These are phyloP conservation scores for Lagria hirta DNA, from an alignment of 2,888 invertebrate genomes.

Conservation along the genomic window DNA sequence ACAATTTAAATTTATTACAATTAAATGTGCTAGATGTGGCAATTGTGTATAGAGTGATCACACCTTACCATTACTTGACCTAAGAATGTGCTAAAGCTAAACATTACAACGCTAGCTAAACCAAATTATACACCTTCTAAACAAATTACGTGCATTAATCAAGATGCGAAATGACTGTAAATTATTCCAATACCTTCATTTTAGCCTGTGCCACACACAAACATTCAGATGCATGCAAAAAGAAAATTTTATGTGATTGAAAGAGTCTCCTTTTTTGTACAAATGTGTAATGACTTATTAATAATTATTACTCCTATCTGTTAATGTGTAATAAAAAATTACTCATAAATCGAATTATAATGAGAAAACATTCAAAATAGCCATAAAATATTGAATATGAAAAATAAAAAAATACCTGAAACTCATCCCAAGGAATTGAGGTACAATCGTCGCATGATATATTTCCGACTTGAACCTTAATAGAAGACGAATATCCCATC, in stretches of 20 bases:
- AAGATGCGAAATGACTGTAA: slow-evolving; percentile 49
- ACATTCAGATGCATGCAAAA: slow-evolving; percentile 72
- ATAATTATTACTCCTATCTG: slow-evolving; percentile 10
- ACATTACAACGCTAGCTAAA: too few relatives aligned
- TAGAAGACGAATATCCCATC: slow-evolving; percentile 64
- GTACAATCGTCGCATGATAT: slow-evolving; percentile 80
- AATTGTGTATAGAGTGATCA: too few relatives aligned
- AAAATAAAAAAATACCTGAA: slow-evolving; percentile 68
- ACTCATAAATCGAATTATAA: slow-evolving; percentile 1
- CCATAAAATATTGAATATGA: slow-evolving; percentile 21
- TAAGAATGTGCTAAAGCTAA: too few relatives aligned
- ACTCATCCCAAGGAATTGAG: slow-evolving; percentile 90
- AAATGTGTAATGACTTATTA: slow-evolving; percentile 19
- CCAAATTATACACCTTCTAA: slow-evolving; percentile 19
- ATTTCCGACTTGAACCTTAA: slow-evolving; percentile 70
- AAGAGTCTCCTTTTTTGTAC: slow-evolving; percentile 25
- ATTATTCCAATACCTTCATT: slow-evolving; percentile 63
- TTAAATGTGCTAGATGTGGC: too few relatives aligned
- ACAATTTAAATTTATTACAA: too few relatives aligned
- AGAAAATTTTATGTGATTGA: slow-evolving; percentile 34
- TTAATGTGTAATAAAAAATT: slow-evolving; percentile 4
- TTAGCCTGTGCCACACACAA: slow-evolving; percentile 73
- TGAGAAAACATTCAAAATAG: slow-evolving; percentile 7
- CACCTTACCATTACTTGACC: too few relatives aligned
- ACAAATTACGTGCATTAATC: slow-evolving; percentile 30